Conservation (phyloP, 2,113 vertebrate species). For the Oryzias woworae region DNA sequence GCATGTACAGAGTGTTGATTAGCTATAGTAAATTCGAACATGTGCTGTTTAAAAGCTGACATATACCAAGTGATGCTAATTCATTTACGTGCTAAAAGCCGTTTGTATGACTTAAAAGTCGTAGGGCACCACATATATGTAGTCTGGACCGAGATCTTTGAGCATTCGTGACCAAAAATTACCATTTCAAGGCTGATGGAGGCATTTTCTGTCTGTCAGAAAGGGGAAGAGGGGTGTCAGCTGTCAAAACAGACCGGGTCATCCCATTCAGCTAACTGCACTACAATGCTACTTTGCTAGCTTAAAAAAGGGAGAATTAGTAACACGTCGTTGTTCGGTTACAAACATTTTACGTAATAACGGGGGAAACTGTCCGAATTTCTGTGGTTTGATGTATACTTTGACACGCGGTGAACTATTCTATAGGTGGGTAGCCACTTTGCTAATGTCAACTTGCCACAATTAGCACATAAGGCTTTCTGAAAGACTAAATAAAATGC, state of each 20-base stretch:
- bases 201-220: constrained; percentile 31
- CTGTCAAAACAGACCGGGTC: constrained; percentile 71
- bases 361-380: background rate
- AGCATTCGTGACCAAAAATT: too few relatives aligned
- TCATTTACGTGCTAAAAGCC: too few relatives aligned
- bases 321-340: background rate
- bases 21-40: constrained; percentile 14
- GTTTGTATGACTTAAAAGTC: too few relatives aligned
- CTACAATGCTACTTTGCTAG: constrained; percentile 14
- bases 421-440: constrained; percentile 37
- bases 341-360: background rate
- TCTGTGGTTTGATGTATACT: background rate
- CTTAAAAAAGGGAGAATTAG: background rate
- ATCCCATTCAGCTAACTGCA: constrained; percentile 25
- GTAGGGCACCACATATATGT: too few relatives aligned
- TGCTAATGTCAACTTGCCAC: constrained; percentile 46
- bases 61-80: constrained; percentile 22
- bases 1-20: too few relatives aligned
- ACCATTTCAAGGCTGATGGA: background rate
- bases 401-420: constrained; percentile 27
- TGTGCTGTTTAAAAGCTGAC: constrained; percentile 27
- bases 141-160: too few relatives aligned
- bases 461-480: constrained; percentile 41
- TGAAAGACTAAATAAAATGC: constrained; percentile 26
- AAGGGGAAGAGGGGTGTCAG: constrained; percentile 61